Conservation (phyloP, 2,113 vertebrate species). For the Tympanuchus pallidicinctus region DNA sequence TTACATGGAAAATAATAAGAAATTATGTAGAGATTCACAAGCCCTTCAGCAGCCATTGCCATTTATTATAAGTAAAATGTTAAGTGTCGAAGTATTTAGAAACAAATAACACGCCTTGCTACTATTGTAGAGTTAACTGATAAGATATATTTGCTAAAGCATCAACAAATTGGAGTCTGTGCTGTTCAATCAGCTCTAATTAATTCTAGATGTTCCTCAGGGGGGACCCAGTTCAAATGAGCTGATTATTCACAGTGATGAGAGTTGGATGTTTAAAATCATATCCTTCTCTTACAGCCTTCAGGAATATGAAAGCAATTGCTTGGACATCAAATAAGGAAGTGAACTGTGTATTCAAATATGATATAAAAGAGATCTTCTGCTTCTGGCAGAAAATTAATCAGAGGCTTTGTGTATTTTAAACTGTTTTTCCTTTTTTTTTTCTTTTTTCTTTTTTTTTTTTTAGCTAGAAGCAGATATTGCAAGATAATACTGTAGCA, state of each 20-base stretch:
- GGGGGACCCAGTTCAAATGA: conserved; percentile 16
- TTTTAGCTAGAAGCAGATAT: neutral
- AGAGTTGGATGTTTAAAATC: conserved; percentile 5
- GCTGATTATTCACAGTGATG: conserved; percentile 17
- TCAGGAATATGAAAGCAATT: neutral
- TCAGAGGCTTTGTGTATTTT: neutral
- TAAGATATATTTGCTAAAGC: conserved; percentile 21
- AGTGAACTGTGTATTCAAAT: neutral
- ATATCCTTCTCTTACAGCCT: neutral
- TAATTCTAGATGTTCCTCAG: conserved; percentile 53
- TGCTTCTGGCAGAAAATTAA: neutral
- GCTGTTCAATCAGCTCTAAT: conserved; percentile 27
- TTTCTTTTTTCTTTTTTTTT: neutral
- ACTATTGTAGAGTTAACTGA: neutral
- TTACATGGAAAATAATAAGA: conserved; percentile 37
- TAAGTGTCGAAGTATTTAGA: conserved; percentile 36
- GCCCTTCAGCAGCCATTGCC: neutral
- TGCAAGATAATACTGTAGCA: neutral
- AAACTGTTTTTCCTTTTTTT: neutral
- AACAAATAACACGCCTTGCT: neutral
- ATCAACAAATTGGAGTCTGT: conserved; percentile 12
- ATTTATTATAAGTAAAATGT: conserved; percentile 19
- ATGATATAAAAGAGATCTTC: neutral
- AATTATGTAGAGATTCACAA: conserved; percentile 17
- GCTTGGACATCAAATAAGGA: neutral